Base-by-base conservation (phyloP, 2,113 vertebrate genomes). In the Anarhynchus alexandrinus region DNA sequence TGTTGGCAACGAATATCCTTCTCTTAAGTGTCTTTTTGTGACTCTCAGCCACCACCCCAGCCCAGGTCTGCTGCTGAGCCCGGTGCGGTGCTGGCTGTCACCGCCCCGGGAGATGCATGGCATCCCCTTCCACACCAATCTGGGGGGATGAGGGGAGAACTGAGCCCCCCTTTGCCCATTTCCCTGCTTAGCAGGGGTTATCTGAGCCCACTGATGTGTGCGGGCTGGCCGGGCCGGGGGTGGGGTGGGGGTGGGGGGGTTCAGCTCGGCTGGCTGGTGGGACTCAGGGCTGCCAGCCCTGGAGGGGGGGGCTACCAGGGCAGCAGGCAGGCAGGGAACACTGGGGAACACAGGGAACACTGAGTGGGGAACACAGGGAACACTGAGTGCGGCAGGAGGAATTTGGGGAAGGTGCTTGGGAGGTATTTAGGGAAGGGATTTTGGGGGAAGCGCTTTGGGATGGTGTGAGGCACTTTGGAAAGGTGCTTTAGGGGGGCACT, bases 41-140 rank as follows among this genome's bases (percentile, higher is more conserved):
- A 12, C 7, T 15, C 64, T 40, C 29, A 19, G 32, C 29, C 36
- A 21, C 38, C 9, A 2, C 3, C 38, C 27, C 30, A 66, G 29
- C 15, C 43, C 23, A 8, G 30, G 10, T 8, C n/a, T 42, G 79
- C 3, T 8, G 21, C 45, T 26, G 51, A 66, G 59, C 29, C 12
- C 0, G 2, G 30, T 2, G 7, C 43, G 1, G 2, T 0, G 12
- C 23, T 13, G 29, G 23, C 11, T 52, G 66, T 34, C 42, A 22
- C 47, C 5, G 0, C 25, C 6, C 21, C 0, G 3, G 65, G 45
- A 59, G 21, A 5, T 20, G 58, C 11, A 0, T 2, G 13, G 12
- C 2, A 3, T 45, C 52, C 58, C n/a, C 6, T 12, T 25, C 21
- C 7, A 2, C 38, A 12, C 13, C 8, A 38, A 29, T 22, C 10